Base-by-base conservation (phyloP, 1,140 invertebrate genomes). In the Pantala flavescens region DNA sequence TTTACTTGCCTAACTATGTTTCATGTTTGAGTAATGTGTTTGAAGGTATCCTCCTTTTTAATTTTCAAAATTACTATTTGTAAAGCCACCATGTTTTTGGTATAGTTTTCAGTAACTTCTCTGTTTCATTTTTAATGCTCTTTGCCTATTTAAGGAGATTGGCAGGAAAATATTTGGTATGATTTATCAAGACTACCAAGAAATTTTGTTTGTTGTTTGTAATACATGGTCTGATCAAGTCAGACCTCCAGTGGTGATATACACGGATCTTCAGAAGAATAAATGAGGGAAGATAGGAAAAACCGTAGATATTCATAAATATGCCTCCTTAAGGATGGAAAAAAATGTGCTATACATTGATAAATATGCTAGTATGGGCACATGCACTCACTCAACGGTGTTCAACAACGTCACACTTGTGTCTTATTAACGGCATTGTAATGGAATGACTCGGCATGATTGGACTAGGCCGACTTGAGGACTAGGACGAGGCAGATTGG, bases 391-490 rank as follows among this genome's bases (percentile, higher is more conserved):
- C 49, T 63, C 49, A 63, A 63, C 49, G 49, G 49, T 63, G 49
- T 63, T 63, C 49, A 63, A 63, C 49, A 63, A 63, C 49, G 49
- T 63, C 49, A 63, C 49, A 63, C 49, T 63, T 63, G 49, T 63
- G 49, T 63, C 49, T 63, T 63, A 63, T 63, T 63, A 63, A 63
- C n/a, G 49, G 49, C 49, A 63, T 63, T 63, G 49, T 63, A 63
- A 63, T 63, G 49, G 49, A 19, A 63, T 63, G 49, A 63, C 49
- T 63, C 49, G 49, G 49, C 49, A 63, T 19, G 49, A 63, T 19
- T 63, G 49, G 49, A 63, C 49, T 63, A 63, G 49, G 49, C 49
- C 49, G 49, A 63, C 49, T 63, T 16, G n/a, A 19, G 49, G 49
- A 16, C n/a, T 19, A 63, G 49, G 49, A 63, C 3, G 49, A 63